Conservation (phyloP, 2,113 vertebrate species). For the Menidia beryllina region DNA sequence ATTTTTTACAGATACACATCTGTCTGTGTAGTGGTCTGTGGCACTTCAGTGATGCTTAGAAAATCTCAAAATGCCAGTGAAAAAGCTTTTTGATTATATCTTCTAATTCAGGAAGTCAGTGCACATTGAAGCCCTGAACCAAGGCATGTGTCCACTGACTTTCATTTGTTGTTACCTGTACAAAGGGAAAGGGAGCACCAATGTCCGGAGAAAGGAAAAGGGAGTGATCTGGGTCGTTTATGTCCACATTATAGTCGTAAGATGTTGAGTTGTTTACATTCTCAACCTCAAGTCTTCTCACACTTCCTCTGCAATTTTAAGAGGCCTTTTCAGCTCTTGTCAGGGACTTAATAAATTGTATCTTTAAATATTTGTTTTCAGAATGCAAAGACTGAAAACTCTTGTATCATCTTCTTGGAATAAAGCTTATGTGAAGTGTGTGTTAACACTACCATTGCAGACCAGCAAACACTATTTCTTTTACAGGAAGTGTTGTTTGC, state of each 20-base stretch:
- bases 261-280: conserved; percentile 8
- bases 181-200: conserved; percentile 14
- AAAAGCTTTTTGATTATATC: not conserved
- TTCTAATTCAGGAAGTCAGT: conserved; percentile 25
- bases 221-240: not conserved
- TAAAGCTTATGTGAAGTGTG: conserved; percentile 3
- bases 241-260: not conserved
- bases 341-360: not conserved
- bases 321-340: conserved; percentile 20
- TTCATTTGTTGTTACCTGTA: conserved; percentile 3
- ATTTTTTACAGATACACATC: not conserved
- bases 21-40: not conserved
- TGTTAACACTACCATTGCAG: conserved; percentile 30
- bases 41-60: not conserved
- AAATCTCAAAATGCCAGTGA: too few relatives aligned
- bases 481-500: conserved; percentile 54
- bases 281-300: not conserved
- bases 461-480: conserved; percentile 2
- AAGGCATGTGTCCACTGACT: not conserved
- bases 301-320: not conserved
- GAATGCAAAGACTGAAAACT: not conserved
- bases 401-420: not conserved
- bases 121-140: not conserved
- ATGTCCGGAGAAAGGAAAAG: conserved; percentile 19
- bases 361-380: not conserved